phyloP scores from a whole-genome alignment of 2,888 invertebrate genomes.

The Melanchra persicariae region DNA sequence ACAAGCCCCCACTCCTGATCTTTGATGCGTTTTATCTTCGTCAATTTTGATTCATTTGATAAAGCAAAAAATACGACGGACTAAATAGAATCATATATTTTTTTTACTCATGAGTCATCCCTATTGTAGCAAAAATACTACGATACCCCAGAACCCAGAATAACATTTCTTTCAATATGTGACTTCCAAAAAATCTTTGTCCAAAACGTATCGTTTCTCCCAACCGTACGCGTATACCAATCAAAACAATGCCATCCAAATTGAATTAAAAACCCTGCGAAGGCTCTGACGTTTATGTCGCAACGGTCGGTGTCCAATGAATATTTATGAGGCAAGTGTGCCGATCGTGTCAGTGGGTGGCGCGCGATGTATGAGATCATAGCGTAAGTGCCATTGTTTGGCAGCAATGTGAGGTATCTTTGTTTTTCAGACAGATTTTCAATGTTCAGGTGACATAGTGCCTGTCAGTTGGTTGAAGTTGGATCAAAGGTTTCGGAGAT shows the following conservation, averaged over 20 bases:
- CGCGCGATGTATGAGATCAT: constrained; percentile 61
- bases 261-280: constrained; percentile 64
- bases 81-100: no score
- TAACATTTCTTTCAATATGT: neutral
- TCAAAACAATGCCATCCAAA: constrained; percentile 60
- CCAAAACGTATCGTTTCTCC: constrained; percentile 18
- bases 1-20: no score
- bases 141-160: neutral
- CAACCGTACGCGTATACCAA: constrained; percentile 63
- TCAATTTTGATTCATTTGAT: no score
- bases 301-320: constrained; percentile 61
- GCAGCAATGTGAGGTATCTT: constrained; percentile 5
- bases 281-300: constrained; percentile 64
- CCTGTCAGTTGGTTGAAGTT: no score
- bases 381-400: constrained; percentile 53
- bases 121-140: no score
- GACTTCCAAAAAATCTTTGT: neutral
- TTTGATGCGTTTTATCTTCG: no score
- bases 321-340: constrained; percentile 63
- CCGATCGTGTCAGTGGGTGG: constrained; percentile 58
- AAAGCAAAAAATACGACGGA: no score
- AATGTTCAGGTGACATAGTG: neutral
- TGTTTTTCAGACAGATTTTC: constrained; percentile 18
- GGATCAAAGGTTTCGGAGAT: no score
- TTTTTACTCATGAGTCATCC: no score